phyloP scores from a whole-genome alignment of 1,140 invertebrate species.

The Scylla paramamosain region DNA sequence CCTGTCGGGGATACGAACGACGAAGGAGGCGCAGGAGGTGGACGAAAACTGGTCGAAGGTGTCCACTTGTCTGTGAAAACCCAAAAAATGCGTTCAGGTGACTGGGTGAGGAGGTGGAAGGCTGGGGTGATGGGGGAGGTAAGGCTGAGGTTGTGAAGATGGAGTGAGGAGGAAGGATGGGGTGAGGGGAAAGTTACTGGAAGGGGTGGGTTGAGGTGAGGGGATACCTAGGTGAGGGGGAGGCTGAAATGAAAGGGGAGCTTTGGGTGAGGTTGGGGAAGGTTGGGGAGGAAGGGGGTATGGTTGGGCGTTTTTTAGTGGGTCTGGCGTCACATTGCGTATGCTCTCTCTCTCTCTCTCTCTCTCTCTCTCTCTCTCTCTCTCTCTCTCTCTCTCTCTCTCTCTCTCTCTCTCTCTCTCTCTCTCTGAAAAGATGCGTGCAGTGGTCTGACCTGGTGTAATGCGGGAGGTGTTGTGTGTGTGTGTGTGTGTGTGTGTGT shows the following conservation, averaged over 20 bases:
- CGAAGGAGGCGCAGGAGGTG: not conserved
- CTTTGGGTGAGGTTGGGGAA: too few relatives aligned
- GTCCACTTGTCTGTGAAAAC: constrained; percentile 41
- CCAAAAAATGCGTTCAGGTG: constrained; percentile 30
- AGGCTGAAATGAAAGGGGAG: too few relatives aligned
- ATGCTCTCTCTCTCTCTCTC: not conserved
- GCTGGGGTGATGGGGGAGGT: too few relatives aligned
- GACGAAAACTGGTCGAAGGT: constrained; percentile 35
- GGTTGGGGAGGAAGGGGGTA: too few relatives aligned
- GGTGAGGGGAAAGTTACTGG: too few relatives aligned
- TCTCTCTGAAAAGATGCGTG: not conserved
- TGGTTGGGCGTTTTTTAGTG: not conserved
- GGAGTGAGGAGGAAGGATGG: too few relatives aligned
- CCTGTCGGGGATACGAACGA: not conserved
- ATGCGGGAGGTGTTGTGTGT: not conserved
- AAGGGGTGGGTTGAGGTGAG: too few relatives aligned
- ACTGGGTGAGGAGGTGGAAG: not conserved
- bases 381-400: not conserved
- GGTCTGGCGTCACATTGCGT: constrained; percentile 17
- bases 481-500: constrained; percentile 38
- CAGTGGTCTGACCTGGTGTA: not conserved
- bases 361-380: constrained; percentile 10
- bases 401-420: not conserved
- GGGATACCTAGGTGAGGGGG: too few relatives aligned
- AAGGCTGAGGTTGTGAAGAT: too few relatives aligned